Conservation (phyloP, 2,888 invertebrate genomes). For the Zeuzera pyrina region DNA sequence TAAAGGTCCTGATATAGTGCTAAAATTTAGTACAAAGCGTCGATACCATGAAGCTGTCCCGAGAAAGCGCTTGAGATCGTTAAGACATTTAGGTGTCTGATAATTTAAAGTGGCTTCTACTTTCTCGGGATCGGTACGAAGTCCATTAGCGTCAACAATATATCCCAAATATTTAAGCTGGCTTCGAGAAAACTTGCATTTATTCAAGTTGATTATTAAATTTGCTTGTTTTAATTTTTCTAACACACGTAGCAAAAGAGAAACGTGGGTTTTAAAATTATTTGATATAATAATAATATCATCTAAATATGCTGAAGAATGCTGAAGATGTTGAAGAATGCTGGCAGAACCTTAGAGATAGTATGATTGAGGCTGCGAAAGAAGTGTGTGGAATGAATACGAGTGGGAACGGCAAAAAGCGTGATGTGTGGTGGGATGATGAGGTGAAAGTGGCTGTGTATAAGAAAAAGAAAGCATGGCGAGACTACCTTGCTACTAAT, state of each 20-base stretch:
- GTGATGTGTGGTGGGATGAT: too few relatives aligned
- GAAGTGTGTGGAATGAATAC: too few relatives aligned
- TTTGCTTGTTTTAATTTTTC: conserved; percentile 15
- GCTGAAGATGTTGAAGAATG: too few relatives aligned
- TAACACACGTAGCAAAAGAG: conserved; percentile 11
- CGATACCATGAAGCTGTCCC: conserved; percentile 20
- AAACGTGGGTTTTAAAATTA: conserved; percentile 17
- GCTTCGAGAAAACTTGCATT: conserved; percentile 14
- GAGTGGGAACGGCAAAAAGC: too few relatives aligned
- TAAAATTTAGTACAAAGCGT: conserved; percentile 18
- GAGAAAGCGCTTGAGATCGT: conserved; percentile 17
- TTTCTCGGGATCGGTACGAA: conserved; percentile 21
- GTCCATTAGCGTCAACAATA: conserved; percentile 20
- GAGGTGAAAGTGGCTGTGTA: too few relatives aligned
- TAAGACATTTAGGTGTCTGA: conserved; percentile 15
- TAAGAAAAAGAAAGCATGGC: too few relatives aligned
- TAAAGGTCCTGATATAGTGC: conserved; percentile 17
- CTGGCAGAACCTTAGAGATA: too few relatives aligned
- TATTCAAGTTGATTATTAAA: conserved; percentile 15
- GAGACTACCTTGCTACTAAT: too few relatives aligned
- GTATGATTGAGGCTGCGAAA: too few relatives aligned
- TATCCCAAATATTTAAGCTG: conserved; percentile 16
- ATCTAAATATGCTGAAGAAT: conserved; percentile 16
- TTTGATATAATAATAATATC: conserved; percentile 16
- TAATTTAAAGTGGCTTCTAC: conserved; percentile 16